phyloP scores from a whole-genome alignment of 2,797 vertebrate genomes.

The Microctenopoma steveboyesi region DNA sequence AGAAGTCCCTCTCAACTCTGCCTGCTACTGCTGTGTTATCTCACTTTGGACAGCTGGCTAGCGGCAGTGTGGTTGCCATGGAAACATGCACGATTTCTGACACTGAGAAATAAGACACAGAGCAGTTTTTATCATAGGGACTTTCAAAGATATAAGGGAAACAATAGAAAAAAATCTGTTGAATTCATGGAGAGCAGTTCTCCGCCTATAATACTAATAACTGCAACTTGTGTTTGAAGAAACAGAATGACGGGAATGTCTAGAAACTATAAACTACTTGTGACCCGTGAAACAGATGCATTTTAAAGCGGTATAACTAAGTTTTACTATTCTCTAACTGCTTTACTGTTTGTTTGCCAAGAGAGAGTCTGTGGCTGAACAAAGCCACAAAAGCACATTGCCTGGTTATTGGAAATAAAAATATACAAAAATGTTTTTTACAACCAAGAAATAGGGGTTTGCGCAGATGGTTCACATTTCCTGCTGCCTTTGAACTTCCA shows the following conservation, averaged over 20 bases:
- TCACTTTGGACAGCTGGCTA: slow-evolving; percentile 80
- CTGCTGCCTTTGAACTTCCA: slow-evolving; percentile 70
- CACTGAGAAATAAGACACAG: slow-evolving; percentile 65
- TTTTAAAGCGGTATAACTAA: slow-evolving; percentile 24
- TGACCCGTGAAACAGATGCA: slow-evolving; percentile 56
- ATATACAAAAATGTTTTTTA: slow-evolving; percentile 71
- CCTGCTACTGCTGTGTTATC: slow-evolving; percentile 68
- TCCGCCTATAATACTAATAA: slow-evolving; percentile 31
- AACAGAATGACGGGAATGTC: slow-evolving; percentile 35
- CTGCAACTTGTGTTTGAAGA: slow-evolving; percentile 41
- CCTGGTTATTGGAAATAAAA: slow-evolving; percentile 74
- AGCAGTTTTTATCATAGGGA: slow-evolving; percentile 68
- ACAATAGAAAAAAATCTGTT: slow-evolving; percentile 36
- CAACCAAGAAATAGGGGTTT: slow-evolving; percentile 56
- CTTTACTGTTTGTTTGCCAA: slow-evolving; percentile 59
- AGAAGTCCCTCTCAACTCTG: slow-evolving; percentile 55
- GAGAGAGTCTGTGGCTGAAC: slow-evolving; percentile 51
- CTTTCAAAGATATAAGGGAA: slow-evolving; percentile 44
- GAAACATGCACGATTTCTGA: slow-evolving; percentile 77
- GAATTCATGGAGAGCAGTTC: slow-evolving; percentile 12
- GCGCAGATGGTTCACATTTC: slow-evolving; percentile 78
- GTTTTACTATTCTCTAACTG: slow-evolving; percentile 60
- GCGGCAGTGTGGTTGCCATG: slow-evolving; percentile 78
- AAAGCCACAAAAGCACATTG: slow-evolving; percentile 54
- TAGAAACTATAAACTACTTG: slow-evolving; percentile 36